These are phyloP conservation scores for Vespertilio murinus DNA, from an alignment of 2,797 vertebrate species.

Conservation along the genomic window DNA sequence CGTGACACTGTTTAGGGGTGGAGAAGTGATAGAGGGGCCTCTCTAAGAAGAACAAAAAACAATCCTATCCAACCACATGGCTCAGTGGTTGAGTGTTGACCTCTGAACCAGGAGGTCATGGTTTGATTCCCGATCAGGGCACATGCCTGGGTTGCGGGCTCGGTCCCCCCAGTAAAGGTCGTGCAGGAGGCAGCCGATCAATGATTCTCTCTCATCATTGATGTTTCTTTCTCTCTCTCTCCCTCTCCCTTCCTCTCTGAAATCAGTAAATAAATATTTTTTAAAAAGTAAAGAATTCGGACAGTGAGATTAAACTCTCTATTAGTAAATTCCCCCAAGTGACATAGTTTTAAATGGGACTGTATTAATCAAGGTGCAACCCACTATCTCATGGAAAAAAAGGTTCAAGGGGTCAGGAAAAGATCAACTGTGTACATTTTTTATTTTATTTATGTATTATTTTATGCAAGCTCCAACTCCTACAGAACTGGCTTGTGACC, in stretches of 20 bases:
- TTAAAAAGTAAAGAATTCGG: too few relatives aligned
- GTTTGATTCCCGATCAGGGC: too few relatives aligned
- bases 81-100: too few relatives aligned
- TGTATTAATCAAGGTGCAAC: neutral
- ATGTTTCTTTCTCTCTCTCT: too few relatives aligned
- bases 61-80: too few relatives aligned
- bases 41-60: neutral
- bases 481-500: neutral
- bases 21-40: neutral
- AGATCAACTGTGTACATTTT: neutral
- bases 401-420: neutral
- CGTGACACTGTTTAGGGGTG: neutral
- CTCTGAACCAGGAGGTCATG: too few relatives aligned
- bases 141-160: too few relatives aligned
- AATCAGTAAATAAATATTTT: too few relatives aligned
- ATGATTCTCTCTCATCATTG: too few relatives aligned
- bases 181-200: too few relatives aligned
- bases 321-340: neutral
- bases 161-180: too few relatives aligned
- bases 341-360: neutral
- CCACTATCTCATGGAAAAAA: neutral
- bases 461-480: neutral
- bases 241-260: too few relatives aligned
- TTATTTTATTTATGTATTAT: neutral
- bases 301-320: neutral